Conservation (phyloP, 1,140 invertebrate genomes). For the fruit fly (Drosophila melanogaster) region DNA sequence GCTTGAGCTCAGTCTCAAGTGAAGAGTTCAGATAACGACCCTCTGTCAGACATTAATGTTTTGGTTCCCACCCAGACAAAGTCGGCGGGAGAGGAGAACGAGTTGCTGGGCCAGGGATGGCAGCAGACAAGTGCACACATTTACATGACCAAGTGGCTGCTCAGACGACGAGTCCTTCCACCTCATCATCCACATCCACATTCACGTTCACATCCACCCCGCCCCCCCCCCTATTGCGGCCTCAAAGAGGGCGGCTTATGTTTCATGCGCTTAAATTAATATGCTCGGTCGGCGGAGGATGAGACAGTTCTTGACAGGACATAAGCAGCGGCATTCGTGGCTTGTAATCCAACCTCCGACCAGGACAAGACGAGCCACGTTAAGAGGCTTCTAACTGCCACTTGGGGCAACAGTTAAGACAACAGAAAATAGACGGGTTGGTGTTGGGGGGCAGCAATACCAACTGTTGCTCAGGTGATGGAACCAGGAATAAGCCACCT, state of each 20-base stretch:
- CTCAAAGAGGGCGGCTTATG: slow-evolving; percentile 37
- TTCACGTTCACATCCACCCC: neutral
- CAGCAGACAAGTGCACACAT: slow-evolving; percentile 66
- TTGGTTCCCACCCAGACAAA: slow-evolving; percentile 22
- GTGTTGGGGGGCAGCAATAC: neutral
- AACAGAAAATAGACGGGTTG: slow-evolving; percentile 14
- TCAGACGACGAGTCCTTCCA: slow-evolving; percentile 24
- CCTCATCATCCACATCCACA: neutral
- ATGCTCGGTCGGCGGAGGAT: slow-evolving; percentile 34
- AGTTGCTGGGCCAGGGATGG: slow-evolving; percentile 25
- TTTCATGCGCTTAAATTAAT: slow-evolving; percentile 82
- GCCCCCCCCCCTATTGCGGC: too few relatives aligned
- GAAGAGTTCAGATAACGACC: slow-evolving; percentile 75
- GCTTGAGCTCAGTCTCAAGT: slow-evolving; percentile 46
- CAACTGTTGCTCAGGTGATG: slow-evolving; percentile 64
- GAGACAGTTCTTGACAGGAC: slow-evolving; percentile 27
- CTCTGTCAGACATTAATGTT: slow-evolving; percentile 45
- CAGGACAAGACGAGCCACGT: slow-evolving; percentile 20
- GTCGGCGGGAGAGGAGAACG: neutral
- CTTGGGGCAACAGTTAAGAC: slow-evolving; percentile 62
- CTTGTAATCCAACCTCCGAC: slow-evolving; percentile 39
- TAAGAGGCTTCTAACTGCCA: slow-evolving; percentile 72
- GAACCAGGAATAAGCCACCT: neutral
- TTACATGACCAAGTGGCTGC: slow-evolving; percentile 73
- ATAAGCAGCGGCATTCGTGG: slow-evolving; percentile 40